A percentile compares a stretch with the other conserved stretches of the same genome.
Conservation (phyloP, 2,797 vertebrate species). For the Gambelia wislizenii region DNA sequence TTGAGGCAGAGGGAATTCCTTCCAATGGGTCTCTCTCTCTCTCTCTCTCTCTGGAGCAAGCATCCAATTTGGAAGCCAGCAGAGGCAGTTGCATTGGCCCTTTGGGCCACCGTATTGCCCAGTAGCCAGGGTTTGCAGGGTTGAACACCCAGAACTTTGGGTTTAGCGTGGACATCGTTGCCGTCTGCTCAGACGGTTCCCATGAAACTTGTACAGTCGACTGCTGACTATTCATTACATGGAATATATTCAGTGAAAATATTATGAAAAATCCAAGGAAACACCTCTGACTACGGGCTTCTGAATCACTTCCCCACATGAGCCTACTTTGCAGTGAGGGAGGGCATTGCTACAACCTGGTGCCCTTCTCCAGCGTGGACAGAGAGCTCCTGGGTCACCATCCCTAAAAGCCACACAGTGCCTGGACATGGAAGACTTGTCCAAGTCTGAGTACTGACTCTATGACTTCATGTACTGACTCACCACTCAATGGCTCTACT, state of each 20-base stretch:
- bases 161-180: too few relatives aligned
- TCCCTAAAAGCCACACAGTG: not conserved
- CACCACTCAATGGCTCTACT: too few relatives aligned
- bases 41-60: fast-evolving
- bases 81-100: not conserved
- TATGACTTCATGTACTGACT: too few relatives aligned
- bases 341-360: too few relatives aligned
- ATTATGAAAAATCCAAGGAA: too few relatives aligned
- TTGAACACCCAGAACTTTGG: not conserved
- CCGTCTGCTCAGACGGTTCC: not conserved
- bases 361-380: not conserved
- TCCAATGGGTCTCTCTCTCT: fast-evolving
- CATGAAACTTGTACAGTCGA: too few relatives aligned
- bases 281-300: too few relatives aligned
- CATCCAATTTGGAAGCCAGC: fast-evolving
- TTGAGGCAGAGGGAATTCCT: constrained; percentile 7
- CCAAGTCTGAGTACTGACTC: too few relatives aligned
- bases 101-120: too few relatives aligned
- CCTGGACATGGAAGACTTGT: not conserved
- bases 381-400: not conserved
- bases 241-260: too few relatives aligned
- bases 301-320: not conserved
- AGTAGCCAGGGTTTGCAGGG: not conserved
- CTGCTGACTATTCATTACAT: too few relatives aligned
- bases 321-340: not conserved